A percentile compares a stretch with the other conserved stretches of the same genome.
These are phyloP conservation scores for Pyrrhosoma nymphula DNA, from an alignment of 2,888 invertebrate genomes.

Conservation along the genomic window DNA sequence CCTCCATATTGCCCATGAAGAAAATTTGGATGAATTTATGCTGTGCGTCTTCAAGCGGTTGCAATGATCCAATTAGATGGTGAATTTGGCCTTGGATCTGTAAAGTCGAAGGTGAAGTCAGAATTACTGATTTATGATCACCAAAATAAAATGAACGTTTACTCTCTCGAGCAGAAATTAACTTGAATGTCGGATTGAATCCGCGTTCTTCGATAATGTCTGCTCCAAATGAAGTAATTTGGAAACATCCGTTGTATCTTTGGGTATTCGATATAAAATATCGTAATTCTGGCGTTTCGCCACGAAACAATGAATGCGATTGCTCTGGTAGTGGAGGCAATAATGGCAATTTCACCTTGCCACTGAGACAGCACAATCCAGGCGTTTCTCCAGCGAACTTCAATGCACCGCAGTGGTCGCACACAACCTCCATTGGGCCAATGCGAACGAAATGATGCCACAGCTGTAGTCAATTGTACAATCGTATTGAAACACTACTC, in stretches of 20 bases:
- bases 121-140: too few relatives aligned
- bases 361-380: constrained; percentile 72
- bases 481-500: neutral
- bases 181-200: constrained; percentile 72
- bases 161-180: neutral
- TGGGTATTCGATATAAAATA: constrained; percentile 75
- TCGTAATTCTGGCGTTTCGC: constrained; percentile 74
- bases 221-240: constrained; percentile 75
- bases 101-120: too few relatives aligned
- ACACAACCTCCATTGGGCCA: constrained; percentile 69
- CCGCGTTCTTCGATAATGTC: constrained; percentile 73
- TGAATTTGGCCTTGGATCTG: neutral
- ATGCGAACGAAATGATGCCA: neutral
- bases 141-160: too few relatives aligned
- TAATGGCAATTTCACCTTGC: constrained; percentile 72
- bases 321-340: constrained; percentile 72
- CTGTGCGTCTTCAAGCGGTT: neutral
- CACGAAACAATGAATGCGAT: constrained; percentile 71
- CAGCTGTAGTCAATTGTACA: neutral
- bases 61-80: neutral
- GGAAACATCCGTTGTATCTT: too few relatives aligned
- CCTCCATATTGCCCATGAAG: neutral
- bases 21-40: neutral
- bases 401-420: constrained; percentile 72
- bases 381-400: constrained; percentile 73